Evolutionary conservation across 2,113 vertebrate genomes (phyloP).

Genomic region (Anolis carolinensis): DNA sequence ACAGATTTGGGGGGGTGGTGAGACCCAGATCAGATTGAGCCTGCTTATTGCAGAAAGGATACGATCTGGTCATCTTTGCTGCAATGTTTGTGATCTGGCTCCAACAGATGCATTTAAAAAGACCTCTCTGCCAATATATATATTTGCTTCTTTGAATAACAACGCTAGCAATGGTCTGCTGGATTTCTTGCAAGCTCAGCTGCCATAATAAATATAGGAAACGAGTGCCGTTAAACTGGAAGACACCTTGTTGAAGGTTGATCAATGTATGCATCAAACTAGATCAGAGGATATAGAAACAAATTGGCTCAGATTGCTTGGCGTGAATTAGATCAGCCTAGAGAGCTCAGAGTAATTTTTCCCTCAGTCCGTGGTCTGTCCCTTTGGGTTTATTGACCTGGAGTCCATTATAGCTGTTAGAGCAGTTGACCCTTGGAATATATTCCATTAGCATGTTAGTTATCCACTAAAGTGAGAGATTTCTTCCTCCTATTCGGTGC

Average conservation of each 20-base stretch:
- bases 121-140: not conserved
- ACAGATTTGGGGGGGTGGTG: too few species aligned
- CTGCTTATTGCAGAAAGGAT: not conserved
- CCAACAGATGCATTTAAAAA: not conserved
- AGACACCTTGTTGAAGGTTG: slow-evolving; percentile 19
- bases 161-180: not conserved
- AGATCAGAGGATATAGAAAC: slow-evolving; percentile 12
- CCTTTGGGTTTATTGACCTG: slow-evolving; percentile 29
- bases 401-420: slow-evolving; percentile 34
- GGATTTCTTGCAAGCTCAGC: slow-evolving; percentile 33
- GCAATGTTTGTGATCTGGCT: not conserved
- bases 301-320: slow-evolving; percentile 2
- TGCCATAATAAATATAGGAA: slow-evolving; percentile 46
- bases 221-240: slow-evolving; percentile 31
- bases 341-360: slow-evolving; percentile 29
- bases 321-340: not conserved
- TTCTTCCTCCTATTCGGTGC: not conserved
- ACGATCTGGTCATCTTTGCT: not conserved
- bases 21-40: not conserved
- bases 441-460: not conserved
- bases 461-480: not conserved
- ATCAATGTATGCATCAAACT: slow-evolving; percentile 27
- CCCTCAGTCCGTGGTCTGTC: slow-evolving; percentile 28
- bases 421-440: slow-evolving; percentile 25
- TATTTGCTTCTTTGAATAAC: not conserved